Conservation (phyloP, 35 echinoderm and acorn worm genomes). For the Ophioderma brevispina region DNA sequence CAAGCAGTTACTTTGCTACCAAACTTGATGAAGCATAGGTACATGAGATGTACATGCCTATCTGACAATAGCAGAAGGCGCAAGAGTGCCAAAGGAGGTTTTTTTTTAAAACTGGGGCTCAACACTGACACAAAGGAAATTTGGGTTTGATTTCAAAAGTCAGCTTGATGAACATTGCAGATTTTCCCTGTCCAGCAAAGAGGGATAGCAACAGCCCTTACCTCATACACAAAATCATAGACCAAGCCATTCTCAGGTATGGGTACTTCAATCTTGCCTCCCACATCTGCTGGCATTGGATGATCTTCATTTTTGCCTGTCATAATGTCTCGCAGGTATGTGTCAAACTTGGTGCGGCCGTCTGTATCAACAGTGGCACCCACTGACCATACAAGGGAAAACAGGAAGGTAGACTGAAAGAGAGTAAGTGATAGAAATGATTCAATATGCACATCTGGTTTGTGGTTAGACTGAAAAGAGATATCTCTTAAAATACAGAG, state of each 20-base stretch:
- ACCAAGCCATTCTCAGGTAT: slow-evolving; percentile 85
- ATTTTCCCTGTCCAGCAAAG: too few relatives aligned
- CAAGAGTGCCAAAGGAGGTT: too few relatives aligned
- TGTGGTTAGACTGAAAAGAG: too few relatives aligned
- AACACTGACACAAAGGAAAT: not conserved
- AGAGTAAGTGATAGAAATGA: not conserved
- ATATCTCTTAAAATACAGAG: too few relatives aligned
- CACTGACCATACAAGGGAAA: slow-evolving; percentile 91
- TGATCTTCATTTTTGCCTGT: slow-evolving; percentile 82
- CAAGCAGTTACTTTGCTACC: too few relatives aligned
- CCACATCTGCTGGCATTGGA: slow-evolving; percentile 75
- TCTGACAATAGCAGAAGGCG: too few relatives aligned
- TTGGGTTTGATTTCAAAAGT: not conserved
- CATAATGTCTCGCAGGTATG: slow-evolving; percentile 73
- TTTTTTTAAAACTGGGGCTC: too few relatives aligned
- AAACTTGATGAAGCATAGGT: too few relatives aligned
- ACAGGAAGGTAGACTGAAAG: slow-evolving; percentile 86
- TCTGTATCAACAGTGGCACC: slow-evolving; percentile 79
- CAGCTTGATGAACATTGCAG: too few relatives aligned
- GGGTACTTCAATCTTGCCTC: slow-evolving; percentile 91
- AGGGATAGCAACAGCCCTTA: slow-evolving; percentile 37
- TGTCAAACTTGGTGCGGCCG: slow-evolving; percentile 90
- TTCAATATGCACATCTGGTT: too few relatives aligned
- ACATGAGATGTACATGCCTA: too few relatives aligned
- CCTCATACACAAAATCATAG: slow-evolving; percentile 99